These are phyloP conservation scores for Drosophila leonis DNA, from an alignment of 2,888 invertebrate species.

Conservation along the genomic window DNA sequence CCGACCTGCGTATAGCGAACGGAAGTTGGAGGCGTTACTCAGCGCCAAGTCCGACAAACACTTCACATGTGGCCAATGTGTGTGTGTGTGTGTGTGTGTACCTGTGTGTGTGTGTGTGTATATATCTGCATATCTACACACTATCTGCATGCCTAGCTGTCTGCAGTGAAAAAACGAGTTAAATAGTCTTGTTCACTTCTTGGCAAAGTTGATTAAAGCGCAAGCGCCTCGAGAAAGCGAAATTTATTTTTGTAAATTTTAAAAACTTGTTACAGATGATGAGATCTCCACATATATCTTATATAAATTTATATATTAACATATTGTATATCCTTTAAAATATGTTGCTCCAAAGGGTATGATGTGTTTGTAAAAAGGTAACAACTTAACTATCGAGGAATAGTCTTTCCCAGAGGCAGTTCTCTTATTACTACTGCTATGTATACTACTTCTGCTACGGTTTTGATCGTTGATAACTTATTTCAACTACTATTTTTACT, in stretches of 20 bases:
- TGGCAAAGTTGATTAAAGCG: slow-evolving; percentile 47
- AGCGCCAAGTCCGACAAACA: slow-evolving; percentile 74
- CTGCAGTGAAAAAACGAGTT: slow-evolving; percentile 16
- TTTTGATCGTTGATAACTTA: neutral
- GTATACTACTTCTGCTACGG: neutral
- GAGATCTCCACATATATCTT: neutral
- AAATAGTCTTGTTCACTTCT: slow-evolving; percentile 47
- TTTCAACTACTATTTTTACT: neutral
- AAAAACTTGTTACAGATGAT: slow-evolving; percentile 22
- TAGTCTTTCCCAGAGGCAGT: neutral
- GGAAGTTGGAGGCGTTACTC: slow-evolving; percentile 83
- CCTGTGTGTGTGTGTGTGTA: slow-evolving; percentile 28
- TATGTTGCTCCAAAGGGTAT: neutral
- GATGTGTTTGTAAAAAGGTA: neutral
- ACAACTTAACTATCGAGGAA: neutral
- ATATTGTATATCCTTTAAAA: neutral
- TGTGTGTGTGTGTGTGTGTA: slow-evolving; percentile 12
- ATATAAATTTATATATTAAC: slow-evolving; percentile 10
- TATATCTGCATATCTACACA: slow-evolving; percentile 25
- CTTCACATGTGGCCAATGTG: slow-evolving; percentile 51
- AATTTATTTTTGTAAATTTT: slow-evolving; percentile 20
- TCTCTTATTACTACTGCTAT: neutral
- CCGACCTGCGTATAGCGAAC: slow-evolving; percentile 66
- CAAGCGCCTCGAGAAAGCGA: slow-evolving; percentile 44
- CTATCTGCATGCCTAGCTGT: slow-evolving; percentile 34